Evolutionary conservation across 2,888 invertebrate genomes (phyloP).

Genomic region (Torymus tubicola): DNA sequence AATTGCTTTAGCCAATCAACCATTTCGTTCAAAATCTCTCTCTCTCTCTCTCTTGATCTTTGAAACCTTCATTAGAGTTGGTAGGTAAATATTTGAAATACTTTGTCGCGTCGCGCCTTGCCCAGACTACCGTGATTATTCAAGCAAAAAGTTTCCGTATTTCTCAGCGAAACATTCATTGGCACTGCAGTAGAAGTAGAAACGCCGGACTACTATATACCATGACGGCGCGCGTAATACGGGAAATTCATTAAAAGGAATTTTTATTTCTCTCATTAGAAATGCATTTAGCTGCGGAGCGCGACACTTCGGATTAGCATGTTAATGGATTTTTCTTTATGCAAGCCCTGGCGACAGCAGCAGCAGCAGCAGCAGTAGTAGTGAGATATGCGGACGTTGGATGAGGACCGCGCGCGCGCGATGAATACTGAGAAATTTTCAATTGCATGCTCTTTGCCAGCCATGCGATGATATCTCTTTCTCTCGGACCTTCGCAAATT

Average conservation of each 20-base stretch:
- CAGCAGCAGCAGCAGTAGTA: too few relatives aligned
- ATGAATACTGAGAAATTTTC: slow-evolving; percentile 53
- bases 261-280: slow-evolving; percentile 48
- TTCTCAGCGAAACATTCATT: slow-evolving; percentile 15
- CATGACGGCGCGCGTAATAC: not conserved
- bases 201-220: too few relatives aligned
- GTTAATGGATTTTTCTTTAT: slow-evolving; percentile 54
- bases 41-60: too few relatives aligned
- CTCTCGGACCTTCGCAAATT: slow-evolving; percentile 44
- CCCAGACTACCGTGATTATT: too few relatives aligned
- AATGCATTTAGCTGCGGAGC: slow-evolving; percentile 35
- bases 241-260: slow-evolving; percentile 16
- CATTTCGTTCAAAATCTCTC: too few relatives aligned
- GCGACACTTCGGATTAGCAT: slow-evolving; percentile 44
- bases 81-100: too few relatives aligned
- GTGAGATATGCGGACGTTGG: too few relatives aligned
- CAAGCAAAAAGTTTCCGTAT: too few relatives aligned
- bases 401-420: not conserved
- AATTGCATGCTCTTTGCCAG: slow-evolving; percentile 52
- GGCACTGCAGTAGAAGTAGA: not conserved
- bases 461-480: slow-evolving; percentile 21
- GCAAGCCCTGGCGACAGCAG: not conserved
- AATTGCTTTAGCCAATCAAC: too few relatives aligned
- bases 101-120: too few relatives aligned
- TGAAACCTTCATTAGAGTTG: too few relatives aligned